Evolutionary conservation across 2,888 invertebrate genomes (phyloP).

Genomic region (Lasioglossum malachurum): DNA sequence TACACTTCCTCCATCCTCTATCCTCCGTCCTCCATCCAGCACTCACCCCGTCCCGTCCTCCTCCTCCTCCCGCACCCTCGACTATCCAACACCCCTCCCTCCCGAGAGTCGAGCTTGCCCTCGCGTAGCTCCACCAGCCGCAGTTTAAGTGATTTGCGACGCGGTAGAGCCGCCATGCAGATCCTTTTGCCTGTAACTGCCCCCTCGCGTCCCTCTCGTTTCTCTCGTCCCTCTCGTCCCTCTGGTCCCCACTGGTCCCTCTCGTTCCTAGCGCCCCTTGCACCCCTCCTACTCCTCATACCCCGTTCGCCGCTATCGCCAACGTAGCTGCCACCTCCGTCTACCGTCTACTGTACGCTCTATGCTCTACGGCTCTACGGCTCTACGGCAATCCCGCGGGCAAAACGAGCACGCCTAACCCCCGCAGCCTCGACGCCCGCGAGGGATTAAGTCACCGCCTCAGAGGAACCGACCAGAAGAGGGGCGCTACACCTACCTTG

Average conservation of each 20-base stretch:
- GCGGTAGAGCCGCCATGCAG: constrained; percentile 85
- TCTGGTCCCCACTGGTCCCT: constrained; percentile 1
- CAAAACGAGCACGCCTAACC: constrained; percentile 78
- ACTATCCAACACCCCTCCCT: constrained; percentile 68
- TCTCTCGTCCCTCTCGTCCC: not conserved
- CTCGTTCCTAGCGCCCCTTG: not conserved
- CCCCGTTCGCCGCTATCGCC: constrained; percentile 4
- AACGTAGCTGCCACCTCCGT: constrained; percentile 56
- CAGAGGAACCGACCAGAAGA: constrained; percentile 27
- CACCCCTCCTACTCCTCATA: not conserved
- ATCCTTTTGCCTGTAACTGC: constrained; percentile 83
- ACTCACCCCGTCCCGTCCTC: constrained; percentile 78
- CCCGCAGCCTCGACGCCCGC: constrained; percentile 75
- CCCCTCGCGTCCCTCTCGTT: constrained; percentile 63
- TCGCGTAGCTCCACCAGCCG: constrained; percentile 81
- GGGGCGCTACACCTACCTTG: not conserved
- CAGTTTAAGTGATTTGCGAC: constrained; percentile 85
- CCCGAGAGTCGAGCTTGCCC: constrained; percentile 74
- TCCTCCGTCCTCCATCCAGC: constrained; percentile 46
- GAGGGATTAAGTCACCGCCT: constrained; percentile 77
- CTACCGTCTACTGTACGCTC: constrained; percentile 35
- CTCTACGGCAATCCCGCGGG: constrained; percentile 69
- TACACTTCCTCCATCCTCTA: constrained; percentile 61
- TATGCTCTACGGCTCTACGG: constrained; percentile 47
- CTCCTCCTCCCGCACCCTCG: constrained; percentile 71